Percentiles rank a stretch among this genome's conserved stretches.
These are phyloP conservation scores for Caenorhabditis japonica DNA, from an alignment of 2,888 invertebrate genomes.

Conservation along the genomic window DNA sequence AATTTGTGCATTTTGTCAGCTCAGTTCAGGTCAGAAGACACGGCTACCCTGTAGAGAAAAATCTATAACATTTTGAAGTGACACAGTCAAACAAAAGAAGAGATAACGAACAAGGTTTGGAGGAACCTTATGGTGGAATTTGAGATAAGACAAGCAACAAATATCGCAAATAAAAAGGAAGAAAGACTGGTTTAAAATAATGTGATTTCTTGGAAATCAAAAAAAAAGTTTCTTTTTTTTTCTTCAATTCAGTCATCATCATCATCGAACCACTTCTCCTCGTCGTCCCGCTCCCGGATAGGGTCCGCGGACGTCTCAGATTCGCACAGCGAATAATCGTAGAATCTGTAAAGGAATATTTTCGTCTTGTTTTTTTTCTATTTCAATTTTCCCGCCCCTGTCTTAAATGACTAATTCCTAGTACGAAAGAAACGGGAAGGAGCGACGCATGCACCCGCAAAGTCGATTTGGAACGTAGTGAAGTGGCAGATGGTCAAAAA, in stretches of 20 bases:
- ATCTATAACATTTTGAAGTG: background rate
- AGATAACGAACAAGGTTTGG: background rate
- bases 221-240: background rate
- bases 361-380: background rate
- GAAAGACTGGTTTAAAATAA: background rate
- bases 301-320: conserved; percentile 45
- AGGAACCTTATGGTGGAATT: background rate
- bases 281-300: conserved; percentile 67
- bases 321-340: conserved; percentile 62
- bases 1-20: background rate
- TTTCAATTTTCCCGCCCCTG: too few relatives aligned
- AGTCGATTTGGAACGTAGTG: too few relatives aligned
- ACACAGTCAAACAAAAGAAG: background rate
- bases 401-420: too few relatives aligned
- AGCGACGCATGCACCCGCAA: too few relatives aligned
- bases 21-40: too few relatives aligned
- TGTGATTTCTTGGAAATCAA: background rate
- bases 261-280: conserved; percentile 74
- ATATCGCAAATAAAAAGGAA: background rate
- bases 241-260: conserved; percentile 29
- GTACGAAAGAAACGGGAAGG: too few relatives aligned
- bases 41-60: conserved; percentile 8
- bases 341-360: conserved; percentile 56
- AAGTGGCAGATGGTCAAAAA: too few relatives aligned
- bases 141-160: background rate